Conservation (phyloP, 2,113 vertebrate species). For the Oophaga pumilio region DNA sequence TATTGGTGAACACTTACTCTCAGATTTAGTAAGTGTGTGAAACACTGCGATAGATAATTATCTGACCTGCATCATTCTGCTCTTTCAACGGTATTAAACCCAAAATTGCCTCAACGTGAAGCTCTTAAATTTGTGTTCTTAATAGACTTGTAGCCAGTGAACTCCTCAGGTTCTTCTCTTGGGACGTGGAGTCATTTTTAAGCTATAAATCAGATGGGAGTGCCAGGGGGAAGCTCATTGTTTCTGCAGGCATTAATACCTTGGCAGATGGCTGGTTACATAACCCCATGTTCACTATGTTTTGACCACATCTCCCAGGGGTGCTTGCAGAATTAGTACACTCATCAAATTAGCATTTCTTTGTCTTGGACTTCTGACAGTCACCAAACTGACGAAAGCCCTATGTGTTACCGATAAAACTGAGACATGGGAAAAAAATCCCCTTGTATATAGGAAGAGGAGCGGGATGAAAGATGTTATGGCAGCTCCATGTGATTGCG, state of each 20-base stretch:
- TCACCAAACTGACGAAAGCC: not conserved
- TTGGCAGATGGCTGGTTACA: constrained; percentile 46
- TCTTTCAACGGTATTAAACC: not conserved
- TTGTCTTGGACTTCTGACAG: not conserved
- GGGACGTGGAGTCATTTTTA: not conserved
- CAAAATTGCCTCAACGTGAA: not conserved
- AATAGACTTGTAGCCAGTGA: not conserved
- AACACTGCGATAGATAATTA: too few species aligned
- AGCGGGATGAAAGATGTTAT: not conserved
- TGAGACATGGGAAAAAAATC: not conserved
- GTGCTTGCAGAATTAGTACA: constrained; percentile 20
- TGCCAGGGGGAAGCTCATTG: not conserved
- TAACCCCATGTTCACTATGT: constrained; percentile 31
- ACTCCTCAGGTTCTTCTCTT: not conserved
- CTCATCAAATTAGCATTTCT: constrained; percentile 49
- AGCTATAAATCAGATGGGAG: constrained; percentile 27
- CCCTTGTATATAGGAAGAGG: not conserved
- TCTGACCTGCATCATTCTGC: not conserved
- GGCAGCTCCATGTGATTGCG: not conserved
- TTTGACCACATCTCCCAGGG: constrained; percentile 29
- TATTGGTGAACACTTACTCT: too few species aligned
- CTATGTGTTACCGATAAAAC: not conserved
- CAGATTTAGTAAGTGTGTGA: too few species aligned
- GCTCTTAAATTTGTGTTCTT: not conserved
- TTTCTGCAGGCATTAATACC: constrained; percentile 12